phyloP scores from a whole-genome alignment of 2,797 vertebrate species.

The Pampus argenteus region DNA sequence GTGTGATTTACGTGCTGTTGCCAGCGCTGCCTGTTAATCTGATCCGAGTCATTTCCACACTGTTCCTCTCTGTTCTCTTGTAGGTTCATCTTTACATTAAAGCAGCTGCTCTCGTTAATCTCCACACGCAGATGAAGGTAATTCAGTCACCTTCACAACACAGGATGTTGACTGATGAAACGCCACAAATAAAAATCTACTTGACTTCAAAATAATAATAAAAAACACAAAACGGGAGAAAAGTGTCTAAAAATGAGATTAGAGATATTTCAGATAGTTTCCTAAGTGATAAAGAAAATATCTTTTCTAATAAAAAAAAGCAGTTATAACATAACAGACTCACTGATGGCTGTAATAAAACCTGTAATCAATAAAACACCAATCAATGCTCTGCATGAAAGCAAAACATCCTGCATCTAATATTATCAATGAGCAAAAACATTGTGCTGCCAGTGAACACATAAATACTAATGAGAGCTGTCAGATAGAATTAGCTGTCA shows the following conservation, averaged over 20 bases:
- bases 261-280: no score
- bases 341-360: no score
- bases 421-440: conserved; percentile 10
- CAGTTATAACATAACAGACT: no score
- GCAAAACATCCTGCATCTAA: neutral
- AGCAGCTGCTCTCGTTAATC: conserved; percentile 28
- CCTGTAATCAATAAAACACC: neutral
- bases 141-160: no score
- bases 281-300: no score
- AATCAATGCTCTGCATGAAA: neutral
- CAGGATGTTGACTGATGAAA: no score
- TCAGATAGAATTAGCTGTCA: conserved; percentile 10
- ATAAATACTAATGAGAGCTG: neutral
- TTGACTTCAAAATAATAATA: no score
- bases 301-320: no score
- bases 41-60: conserved; percentile 46
- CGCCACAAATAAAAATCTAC: neutral
- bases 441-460: neutral
- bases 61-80: conserved; percentile 3
- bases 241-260: no score
- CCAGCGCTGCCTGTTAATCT: conserved; percentile 50
- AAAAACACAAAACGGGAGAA: no score
- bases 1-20: conserved; percentile 30
- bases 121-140: neutral
- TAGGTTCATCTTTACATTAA: conserved; percentile 40